Base-by-base conservation (phyloP, 2,888 invertebrate species). In the Neoitamus cyanurus region DNA sequence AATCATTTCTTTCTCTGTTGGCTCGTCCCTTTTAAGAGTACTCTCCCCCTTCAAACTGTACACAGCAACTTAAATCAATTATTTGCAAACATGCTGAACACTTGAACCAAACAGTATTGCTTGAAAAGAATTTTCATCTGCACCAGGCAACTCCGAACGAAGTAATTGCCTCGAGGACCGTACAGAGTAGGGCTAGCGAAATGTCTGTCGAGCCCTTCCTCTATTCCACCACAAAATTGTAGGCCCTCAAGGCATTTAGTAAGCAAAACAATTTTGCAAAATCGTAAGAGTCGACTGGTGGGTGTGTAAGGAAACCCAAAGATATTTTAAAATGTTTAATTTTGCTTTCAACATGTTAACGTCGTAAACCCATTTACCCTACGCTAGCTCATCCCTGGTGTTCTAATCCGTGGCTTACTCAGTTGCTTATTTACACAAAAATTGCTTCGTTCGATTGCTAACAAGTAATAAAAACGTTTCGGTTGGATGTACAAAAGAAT, bases 381-480 rank as follows among this genome's bases (percentile, higher is more conserved):
- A 31, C 15, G 15, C 37, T 11, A 48, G 30, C 58, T 48, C 46
- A 48, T 48, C 46, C 15, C 20, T 78, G 31, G 48, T 48, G 30
- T 48, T 30, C 31, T 15, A 20, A 37, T 1, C 48, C 36, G 13
- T 30, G 11, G 28, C 30, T 13, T 48, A 30, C 25, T 25, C 25
- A 48, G 30, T 48, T 28, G 36, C 48, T 78, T 78, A 48, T 78
- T 48, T 78, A 78, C 78, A 78, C 28, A 78, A 30, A 20, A 78
- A 48, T 48, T 78, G 48, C 48, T 58, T 78, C 46, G 11, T 75
- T 42, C 42, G 20, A 37, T 75, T 75, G 75, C 75, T 36, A 75
- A 75, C 13, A 42, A 25, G 31, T 75, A 75, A 75, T 25, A 75
- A 37, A 37, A 20, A 75, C 20, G 73, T 73, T 36, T 34, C 31